Conservation (phyloP, 2,797 vertebrate species). For the Peromyscus attwateri region DNA sequence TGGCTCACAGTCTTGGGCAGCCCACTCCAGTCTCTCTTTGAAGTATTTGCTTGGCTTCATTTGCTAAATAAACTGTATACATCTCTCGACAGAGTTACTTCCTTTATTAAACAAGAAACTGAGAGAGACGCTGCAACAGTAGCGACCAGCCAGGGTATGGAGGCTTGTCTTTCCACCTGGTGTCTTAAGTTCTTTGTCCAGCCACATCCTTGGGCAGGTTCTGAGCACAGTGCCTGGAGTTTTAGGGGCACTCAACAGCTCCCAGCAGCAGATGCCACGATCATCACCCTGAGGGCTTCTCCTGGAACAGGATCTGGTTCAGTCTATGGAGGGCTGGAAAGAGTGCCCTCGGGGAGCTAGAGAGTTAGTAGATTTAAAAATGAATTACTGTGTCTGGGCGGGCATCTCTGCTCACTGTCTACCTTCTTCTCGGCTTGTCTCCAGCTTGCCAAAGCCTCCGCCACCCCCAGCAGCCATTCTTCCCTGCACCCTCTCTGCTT, state of each 20-base stretch:
- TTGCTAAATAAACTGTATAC: not conserved
- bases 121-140: not conserved
- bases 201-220: not conserved
- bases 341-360: not conserved
- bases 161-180: too few relatives aligned
- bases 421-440: not conserved
- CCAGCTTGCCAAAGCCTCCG: not conserved
- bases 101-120: not conserved
- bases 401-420: not conserved
- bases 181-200: not conserved
- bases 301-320: not conserved
- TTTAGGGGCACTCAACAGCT: accelerated
- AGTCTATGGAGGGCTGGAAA: not conserved
- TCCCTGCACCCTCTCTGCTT: not conserved
- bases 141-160: too few relatives aligned
- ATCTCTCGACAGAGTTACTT: not conserved
- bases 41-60: not conserved
- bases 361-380: not conserved
- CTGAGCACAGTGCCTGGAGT: not conserved
- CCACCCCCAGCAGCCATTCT: not conserved
- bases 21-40: not conserved
- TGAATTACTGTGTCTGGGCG: not conserved
- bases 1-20: not conserved
- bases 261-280: not conserved
- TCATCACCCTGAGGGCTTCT: not conserved